A percentile compares a stretch with the other conserved stretches of the same genome.
Conservation (phyloP, 2,888 invertebrate genomes). For the Aphodius granarius region DNA sequence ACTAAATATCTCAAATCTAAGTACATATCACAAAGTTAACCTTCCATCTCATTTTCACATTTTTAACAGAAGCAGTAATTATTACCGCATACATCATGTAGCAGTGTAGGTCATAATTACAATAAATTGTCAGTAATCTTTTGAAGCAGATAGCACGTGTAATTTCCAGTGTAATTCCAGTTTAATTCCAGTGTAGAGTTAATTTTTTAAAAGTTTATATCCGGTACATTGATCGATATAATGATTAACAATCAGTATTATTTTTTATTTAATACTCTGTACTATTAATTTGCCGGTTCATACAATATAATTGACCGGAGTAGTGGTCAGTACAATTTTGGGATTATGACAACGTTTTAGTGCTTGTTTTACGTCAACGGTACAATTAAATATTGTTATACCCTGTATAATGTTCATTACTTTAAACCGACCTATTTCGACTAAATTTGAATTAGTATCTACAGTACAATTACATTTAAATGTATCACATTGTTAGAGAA, state of each 20-base stretch:
- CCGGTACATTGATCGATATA: neutral
- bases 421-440: neutral
- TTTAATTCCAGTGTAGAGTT: too few relatives aligned
- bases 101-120: neutral
- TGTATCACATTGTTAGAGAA: neutral
- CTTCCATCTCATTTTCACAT: neutral
- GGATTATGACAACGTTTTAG: too few relatives aligned
- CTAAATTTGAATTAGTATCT: neutral
- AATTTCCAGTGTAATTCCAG: neutral
- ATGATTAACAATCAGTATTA: neutral
- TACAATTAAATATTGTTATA: too few relatives aligned
- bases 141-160: neutral
- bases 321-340: too few relatives aligned
- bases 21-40: too few relatives aligned
- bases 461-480: neutral
- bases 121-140: too few relatives aligned
- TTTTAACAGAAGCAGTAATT: neutral
- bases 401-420: too few relatives aligned
- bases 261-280: too few relatives aligned
- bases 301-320: too few relatives aligned
- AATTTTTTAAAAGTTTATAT: neutral
- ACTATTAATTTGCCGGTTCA: neutral
- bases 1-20: too few relatives aligned
- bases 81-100: neutral
- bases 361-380: too few relatives aligned